Evolutionary conservation across 2,797 vertebrate genomes (phyloP).

Genomic region (Myripristis jacobus): DNA sequence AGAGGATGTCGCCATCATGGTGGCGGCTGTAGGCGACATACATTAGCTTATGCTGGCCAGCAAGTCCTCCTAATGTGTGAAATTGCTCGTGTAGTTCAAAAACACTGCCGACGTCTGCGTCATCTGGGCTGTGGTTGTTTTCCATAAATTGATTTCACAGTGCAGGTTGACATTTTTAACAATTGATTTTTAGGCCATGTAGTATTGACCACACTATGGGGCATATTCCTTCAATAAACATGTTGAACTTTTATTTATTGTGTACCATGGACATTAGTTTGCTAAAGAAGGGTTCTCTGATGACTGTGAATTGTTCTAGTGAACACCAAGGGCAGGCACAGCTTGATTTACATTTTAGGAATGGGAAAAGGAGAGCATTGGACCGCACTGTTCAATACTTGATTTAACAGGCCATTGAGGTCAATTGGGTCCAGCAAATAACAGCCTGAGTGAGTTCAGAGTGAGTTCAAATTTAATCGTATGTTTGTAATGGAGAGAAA

Average conservation of each 20-base stretch:
- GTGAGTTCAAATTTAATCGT: too few species aligned
- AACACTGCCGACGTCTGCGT: conserved; percentile 53
- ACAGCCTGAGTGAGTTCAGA: too few species aligned
- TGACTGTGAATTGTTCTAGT: too few species aligned
- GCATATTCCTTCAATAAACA: neutral
- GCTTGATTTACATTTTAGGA: too few species aligned
- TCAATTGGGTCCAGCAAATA: too few species aligned
- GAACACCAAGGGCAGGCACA: too few species aligned
- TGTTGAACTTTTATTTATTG: neutral
- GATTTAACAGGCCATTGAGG: too few species aligned
- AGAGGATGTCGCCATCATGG: conserved; percentile 76
- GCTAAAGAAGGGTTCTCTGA: neutral
- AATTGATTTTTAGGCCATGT: neutral
- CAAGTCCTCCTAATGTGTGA: conserved; percentile 80
- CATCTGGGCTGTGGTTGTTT: neutral
- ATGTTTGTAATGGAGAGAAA: too few species aligned
- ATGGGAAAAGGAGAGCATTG: too few species aligned
- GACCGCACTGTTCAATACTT: too few species aligned
- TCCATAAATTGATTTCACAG: too few species aligned
- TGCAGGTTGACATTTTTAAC: too few species aligned
- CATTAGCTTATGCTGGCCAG: conserved; percentile 78
- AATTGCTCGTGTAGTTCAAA: conserved; percentile 78
- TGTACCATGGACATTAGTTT: neutral
- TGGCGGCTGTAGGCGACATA: conserved; percentile 68
- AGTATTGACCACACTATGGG: neutral